Evolutionary conservation across 2,888 invertebrate species (phyloP).

Genomic region (Tineola bisselliella): DNA sequence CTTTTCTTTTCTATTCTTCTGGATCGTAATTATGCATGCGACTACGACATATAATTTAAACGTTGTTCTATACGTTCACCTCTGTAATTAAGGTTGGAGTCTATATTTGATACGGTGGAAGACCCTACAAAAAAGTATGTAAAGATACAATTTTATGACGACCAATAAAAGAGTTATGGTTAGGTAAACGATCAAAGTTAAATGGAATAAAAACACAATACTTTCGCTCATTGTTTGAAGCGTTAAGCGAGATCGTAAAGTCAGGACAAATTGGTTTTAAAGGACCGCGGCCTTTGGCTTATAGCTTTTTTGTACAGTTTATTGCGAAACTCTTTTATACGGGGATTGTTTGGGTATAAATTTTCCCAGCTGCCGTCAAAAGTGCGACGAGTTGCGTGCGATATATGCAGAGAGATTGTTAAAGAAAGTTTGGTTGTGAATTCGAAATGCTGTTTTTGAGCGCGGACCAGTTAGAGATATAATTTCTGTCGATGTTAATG

Average conservation of each 20-base stretch:
- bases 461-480: not conserved
- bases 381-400: slow-evolving; percentile 21
- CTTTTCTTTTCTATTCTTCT: slow-evolving; percentile 27
- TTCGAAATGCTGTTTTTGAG: not conserved
- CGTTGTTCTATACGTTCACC: slow-evolving; percentile 17
- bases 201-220: slow-evolving; percentile 48
- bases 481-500: not conserved
- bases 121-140: slow-evolving; percentile 21
- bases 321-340: slow-evolving; percentile 28
- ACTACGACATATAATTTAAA: slow-evolving; percentile 22
- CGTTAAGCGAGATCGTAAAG: slow-evolving; percentile 49
- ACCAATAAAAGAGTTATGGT: slow-evolving; percentile 41
- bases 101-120: slow-evolving; percentile 21
- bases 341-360: slow-evolving; percentile 24
- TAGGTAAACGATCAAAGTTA: slow-evolving; percentile 51
- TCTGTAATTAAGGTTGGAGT: slow-evolving; percentile 28
- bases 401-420: slow-evolving; percentile 7
- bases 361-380: slow-evolving; percentile 24
- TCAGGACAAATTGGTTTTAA: slow-evolving; percentile 56
- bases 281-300: slow-evolving; percentile 30
- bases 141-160: slow-evolving; percentile 24
- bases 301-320: slow-evolving; percentile 32
- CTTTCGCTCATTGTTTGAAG: slow-evolving; percentile 53
- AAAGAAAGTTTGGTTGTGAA: not conserved
- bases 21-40: slow-evolving; percentile 31